Evolutionary conservation across 2,888 invertebrate species (phyloP), one percentile per base, ranked within the genome.

Genomic region (Dasypolia templi): DNA sequence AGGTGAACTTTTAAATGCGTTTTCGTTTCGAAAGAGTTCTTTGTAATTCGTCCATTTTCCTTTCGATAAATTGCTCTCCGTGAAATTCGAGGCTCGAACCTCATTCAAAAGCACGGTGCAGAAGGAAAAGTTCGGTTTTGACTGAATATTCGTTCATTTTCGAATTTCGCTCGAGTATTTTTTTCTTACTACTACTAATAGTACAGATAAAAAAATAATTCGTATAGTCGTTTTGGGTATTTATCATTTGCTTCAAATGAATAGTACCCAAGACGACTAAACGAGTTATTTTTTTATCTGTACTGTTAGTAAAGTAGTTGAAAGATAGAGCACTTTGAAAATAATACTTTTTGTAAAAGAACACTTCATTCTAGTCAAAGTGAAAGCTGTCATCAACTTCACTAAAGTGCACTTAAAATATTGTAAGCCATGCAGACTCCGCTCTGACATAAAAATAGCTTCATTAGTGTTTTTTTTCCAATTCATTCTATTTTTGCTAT

Each of bases 21-120:
- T 83, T 75, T 72, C 44, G 75, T 66, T 74, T 80, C 53, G n/a
- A 39, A 12, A 29, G 56, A 67, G 35, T 49, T 71, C 64, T 64
- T 81, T 80, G 71, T 75, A 78, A 69, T 74, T 70, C 35, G 53
- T 49, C 59, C 29, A 59, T 74, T 79, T n/a, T 69, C 65, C 62
- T 78, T 69, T 67, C 73, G 58, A 69, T 79, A 69, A 72, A 83
- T 78, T 39, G 58, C 17, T 66, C 62, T 49, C 17, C 29, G 61
- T 56, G 55, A 66, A 81, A 56, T 61, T 75, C 39, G 61, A 44
- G 17, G 68, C 44, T 62, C n/a, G 42, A 12, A 2, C n/a, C 29
- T 77, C 35, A 55, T 69, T 73, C 49, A 51, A n/a, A 69, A 58
- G 35, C 65, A 29, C 17, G 6, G 14, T 35, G n/a, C 26, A 44